Percentiles rank a stretch among this genome's conserved stretches.
phyloP scores from a whole-genome alignment of 2,888 invertebrate species.

The Pristionchus arcanus region DNA sequence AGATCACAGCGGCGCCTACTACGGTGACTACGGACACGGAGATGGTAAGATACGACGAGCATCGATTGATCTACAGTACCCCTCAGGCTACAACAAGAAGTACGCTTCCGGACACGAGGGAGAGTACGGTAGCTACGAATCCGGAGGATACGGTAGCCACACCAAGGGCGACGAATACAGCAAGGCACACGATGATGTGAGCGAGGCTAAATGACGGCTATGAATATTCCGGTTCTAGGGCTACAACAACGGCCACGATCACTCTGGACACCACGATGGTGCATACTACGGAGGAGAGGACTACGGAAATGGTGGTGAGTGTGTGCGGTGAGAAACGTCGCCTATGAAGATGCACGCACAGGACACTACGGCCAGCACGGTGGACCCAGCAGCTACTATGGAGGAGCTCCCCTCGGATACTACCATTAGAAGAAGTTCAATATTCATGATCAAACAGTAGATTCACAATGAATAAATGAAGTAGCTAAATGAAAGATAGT shows the following conservation, averaged over 20 bases:
- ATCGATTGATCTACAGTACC: background rate
- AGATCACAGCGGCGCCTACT: slow-evolving; percentile 30
- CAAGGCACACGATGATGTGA: slow-evolving; percentile 32
- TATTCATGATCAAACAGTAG: background rate
- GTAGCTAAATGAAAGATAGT: too few species aligned
- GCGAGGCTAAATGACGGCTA: background rate
- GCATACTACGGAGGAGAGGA: slow-evolving; percentile 20
- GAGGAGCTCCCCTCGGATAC: slow-evolving; percentile 4
- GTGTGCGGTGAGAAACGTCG: background rate
- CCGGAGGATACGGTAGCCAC: slow-evolving; percentile 54
- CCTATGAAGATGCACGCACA: background rate
- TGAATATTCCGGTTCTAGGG: background rate
- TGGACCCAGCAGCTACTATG: background rate
- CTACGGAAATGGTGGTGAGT: background rate
- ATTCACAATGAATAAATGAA: background rate
- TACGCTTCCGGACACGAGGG: slow-evolving; percentile 36
- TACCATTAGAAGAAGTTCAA: background rate
- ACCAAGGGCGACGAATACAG: slow-evolving; percentile 48
- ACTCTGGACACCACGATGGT: slow-evolving; percentile 12
- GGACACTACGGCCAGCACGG: slow-evolving; percentile 36
- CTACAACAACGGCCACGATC: slow-evolving; percentile 22
- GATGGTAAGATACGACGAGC: background rate
- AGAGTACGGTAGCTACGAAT: slow-evolving; percentile 54
- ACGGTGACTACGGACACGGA: slow-evolving; percentile 48
- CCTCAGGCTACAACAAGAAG: slow-evolving; percentile 42